Evolutionary conservation across 2,888 invertebrate genomes (phyloP).

Genomic region (Endotricha flammealis): DNA sequence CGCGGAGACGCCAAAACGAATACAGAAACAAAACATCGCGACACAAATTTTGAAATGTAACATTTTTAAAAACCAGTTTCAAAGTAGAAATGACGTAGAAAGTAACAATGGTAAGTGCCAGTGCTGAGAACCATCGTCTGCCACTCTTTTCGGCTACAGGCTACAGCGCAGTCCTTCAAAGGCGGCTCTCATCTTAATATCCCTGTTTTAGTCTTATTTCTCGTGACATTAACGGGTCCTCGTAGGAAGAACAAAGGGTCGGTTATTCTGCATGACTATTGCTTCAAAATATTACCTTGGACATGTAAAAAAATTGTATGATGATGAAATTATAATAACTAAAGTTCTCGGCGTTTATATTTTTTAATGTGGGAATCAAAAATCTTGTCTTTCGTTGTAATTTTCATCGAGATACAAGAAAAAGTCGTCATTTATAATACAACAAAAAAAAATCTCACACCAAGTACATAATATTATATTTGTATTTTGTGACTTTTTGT

Average conservation of each 20-base stretch:
- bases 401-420: too few species aligned
- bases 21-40: background rate
- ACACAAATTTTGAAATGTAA: constrained; percentile 3
- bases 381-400: too few species aligned
- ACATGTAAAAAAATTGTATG: too few species aligned
- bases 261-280: constrained; percentile 24
- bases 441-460: too few species aligned
- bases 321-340: too few species aligned
- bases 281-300: too few species aligned
- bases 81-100: constrained; percentile 17
- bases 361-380: too few species aligned
- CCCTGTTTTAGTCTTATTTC: constrained; percentile 72
- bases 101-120: constrained; percentile 23
- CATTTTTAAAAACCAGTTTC: constrained; percentile 8
- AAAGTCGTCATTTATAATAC: too few species aligned
- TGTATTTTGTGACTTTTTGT: too few species aligned
- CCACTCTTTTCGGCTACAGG: constrained; percentile 60
- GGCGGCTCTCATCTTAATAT: constrained; percentile 70
- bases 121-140: constrained; percentile 50
- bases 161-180: constrained; percentile 57
- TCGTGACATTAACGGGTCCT: constrained; percentile 60
- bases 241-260: constrained; percentile 34
- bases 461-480: too few species aligned
- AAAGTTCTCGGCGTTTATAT: too few species aligned
- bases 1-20: background rate